Base-by-base conservation (phyloP, 2,797 vertebrate genomes). In the Cetoscarus ocellatus region DNA sequence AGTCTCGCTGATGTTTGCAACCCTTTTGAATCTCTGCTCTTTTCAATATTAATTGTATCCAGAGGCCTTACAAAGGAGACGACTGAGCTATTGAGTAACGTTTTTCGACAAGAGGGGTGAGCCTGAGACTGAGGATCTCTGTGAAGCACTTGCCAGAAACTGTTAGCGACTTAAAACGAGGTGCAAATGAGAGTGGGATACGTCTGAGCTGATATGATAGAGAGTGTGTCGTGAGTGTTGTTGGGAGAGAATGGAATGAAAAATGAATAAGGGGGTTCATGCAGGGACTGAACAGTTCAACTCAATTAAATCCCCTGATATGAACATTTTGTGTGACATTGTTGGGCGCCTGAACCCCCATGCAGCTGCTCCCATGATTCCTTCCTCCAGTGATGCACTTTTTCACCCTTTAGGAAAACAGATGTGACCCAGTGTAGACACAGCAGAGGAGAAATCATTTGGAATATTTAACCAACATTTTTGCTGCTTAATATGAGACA, bases 11-110 rank as follows among this genome's bases (percentile, higher is more conserved):
- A 73, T 69, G 71, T 76, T 77, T 77, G 56, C 13, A 11, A 52
- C 43, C 47, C 66, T 48, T 56, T 73, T 79, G 73, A 61, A 83
- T 78, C 54, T 66, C 11, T 8, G 49, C 48, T 80, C 47, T 62
- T 75, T 83, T 77, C 73, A 79, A 73, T 82, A 86, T 82, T 84
- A 88, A 86, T 84, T 83, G 63, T 61, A 76, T 85, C 76, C 79
- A 78, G 88, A 75, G 75, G 83, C 70, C 43, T 81, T 84, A 85
- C 61, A 79, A 52, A 84, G 52, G 66, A 55, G 69, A 73, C 34
- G 7, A 66, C 47, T 73, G 54, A 82, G 61, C 47, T 72, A 51
- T 53, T 69, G 48, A 78, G 60, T 75, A 77, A 55, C 38, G 3
- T 17, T 78, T 76, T 61, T 15, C 55, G 70, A 74, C 58, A 61